Conservation (phyloP, 2,113 vertebrate species). For the Xiphophorus couchianus region DNA sequence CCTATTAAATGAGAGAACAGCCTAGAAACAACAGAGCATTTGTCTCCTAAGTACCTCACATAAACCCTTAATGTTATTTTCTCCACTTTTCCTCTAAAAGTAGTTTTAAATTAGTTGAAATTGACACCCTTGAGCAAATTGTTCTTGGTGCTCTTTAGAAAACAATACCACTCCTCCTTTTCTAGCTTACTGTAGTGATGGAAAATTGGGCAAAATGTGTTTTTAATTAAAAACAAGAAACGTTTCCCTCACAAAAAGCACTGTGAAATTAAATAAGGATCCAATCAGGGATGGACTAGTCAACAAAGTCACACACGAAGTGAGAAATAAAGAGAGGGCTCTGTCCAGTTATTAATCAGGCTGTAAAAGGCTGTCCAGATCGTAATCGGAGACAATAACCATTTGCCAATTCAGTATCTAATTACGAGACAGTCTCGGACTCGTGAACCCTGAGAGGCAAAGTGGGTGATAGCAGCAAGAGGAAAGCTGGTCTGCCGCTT, state of each 20-base stretch:
- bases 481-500: slow-evolving; percentile 14
- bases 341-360: slow-evolving; percentile 39
- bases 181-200: slow-evolving; percentile 33
- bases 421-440: slow-evolving; percentile 49
- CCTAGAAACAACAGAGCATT: slow-evolving; percentile 55
- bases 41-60: slow-evolving; percentile 59
- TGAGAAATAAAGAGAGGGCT: slow-evolving; percentile 16
- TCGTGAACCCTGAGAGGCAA: slow-evolving; percentile 49
- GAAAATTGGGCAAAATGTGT: slow-evolving; percentile 64
- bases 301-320: slow-evolving; percentile 42
- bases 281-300: slow-evolving; percentile 23
- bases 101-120: slow-evolving; percentile 67
- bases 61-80: slow-evolving; percentile 63
- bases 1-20: slow-evolving; percentile 46
- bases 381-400: slow-evolving; percentile 34
- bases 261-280: slow-evolving; percentile 38
- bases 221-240: slow-evolving; percentile 73
- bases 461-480: slow-evolving; percentile 44
- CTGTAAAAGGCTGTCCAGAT: slow-evolving; percentile 39
- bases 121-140: slow-evolving; percentile 56
- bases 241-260: slow-evolving; percentile 42
- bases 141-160: slow-evolving; percentile 33
- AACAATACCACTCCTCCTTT: slow-evolving; percentile 18
- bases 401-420: slow-evolving; percentile 43
- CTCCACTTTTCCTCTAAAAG: slow-evolving; percentile 62